These are phyloP conservation scores for Hyperopisus bebe DNA, from an alignment of 2,113 vertebrate genomes.

Conservation along the genomic window DNA sequence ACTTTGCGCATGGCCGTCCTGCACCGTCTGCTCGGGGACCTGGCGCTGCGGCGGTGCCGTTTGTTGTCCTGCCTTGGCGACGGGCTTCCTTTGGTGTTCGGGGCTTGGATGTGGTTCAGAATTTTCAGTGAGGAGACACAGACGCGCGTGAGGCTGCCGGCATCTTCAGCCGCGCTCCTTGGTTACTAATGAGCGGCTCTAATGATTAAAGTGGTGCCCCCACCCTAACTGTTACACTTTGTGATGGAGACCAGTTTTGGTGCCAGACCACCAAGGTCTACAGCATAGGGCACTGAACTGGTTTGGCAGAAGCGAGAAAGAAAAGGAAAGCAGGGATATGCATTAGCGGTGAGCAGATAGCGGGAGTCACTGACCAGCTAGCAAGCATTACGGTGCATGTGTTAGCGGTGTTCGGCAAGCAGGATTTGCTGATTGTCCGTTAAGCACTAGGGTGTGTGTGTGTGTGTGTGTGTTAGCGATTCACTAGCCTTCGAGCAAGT, in stretches of 20 bases:
- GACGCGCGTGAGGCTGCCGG: neutral
- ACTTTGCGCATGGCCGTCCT: conserved; percentile 23
- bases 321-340: neutral
- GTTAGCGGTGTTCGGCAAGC: neutral
- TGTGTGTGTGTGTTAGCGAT: neutral
- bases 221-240: neutral
- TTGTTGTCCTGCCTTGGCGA: conserved; percentile 39
- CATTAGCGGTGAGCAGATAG: neutral
- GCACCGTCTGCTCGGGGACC: conserved; percentile 42
- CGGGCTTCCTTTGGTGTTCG: neutral
- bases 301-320: neutral
- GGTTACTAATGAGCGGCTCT: neutral
- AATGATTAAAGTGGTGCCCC: neutral
- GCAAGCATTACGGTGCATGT: neutral
- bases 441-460: neutral
- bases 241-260: neutral
- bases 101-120: neutral
- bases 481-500: neutral
- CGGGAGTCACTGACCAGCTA: neutral
- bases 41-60: conserved; percentile 27
- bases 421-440: neutral
- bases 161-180: neutral
- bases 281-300: neutral
- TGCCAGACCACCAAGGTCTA: neutral
- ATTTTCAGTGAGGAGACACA: neutral